Base-by-base conservation (phyloP, 2,113 vertebrate species). In the Malurus alboscapulatus region DNA sequence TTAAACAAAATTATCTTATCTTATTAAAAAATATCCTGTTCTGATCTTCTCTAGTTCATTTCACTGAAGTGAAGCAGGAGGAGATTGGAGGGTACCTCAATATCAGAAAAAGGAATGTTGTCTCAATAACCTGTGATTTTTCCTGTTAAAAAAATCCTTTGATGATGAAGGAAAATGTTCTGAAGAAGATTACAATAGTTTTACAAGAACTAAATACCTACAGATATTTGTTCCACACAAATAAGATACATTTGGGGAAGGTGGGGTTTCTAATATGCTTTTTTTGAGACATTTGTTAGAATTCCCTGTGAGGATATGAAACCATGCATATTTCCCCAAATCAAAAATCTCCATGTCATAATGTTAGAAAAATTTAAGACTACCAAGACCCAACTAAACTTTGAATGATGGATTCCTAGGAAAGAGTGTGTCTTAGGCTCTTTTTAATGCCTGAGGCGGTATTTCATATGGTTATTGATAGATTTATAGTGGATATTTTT, bases 351-450 rank as follows among this genome's bases (percentile, higher is more conserved):
- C 10, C 38, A 38, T 11, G 38, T 38, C 38, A 38, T 38, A 38
- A 19, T 22, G 5, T 69, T 57, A 65, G 58, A 57, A 38, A 80
- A 48, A 44, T 92, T 58, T 57, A 65, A 73, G 59, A 69, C 65
- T 86, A 83, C 51, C 19, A 84, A 82, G 34, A 57, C 24, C 27
- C 57, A 83, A 90, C 83, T 78, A 85, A 75, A 76, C 4, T 69
- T 76, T 50, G 27, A 86, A 38, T 83, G 5, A 42, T 32, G 29
- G 1, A 58, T 69, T 90, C 7, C 22, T 68, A 48, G 59, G 40
- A 69, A 84, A 51, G 12, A 65, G 6, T 22, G 54, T 57, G 8
- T 79, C 40, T 76, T 47, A 26, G 53, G n/a, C 7, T 7, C 38
- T 38, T 67, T 82, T 66, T 69, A 61, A 61, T 50, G 9, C 4